Base-by-base conservation (phyloP, 2,797 vertebrate species). In the Carcharodon carcharias region DNA sequence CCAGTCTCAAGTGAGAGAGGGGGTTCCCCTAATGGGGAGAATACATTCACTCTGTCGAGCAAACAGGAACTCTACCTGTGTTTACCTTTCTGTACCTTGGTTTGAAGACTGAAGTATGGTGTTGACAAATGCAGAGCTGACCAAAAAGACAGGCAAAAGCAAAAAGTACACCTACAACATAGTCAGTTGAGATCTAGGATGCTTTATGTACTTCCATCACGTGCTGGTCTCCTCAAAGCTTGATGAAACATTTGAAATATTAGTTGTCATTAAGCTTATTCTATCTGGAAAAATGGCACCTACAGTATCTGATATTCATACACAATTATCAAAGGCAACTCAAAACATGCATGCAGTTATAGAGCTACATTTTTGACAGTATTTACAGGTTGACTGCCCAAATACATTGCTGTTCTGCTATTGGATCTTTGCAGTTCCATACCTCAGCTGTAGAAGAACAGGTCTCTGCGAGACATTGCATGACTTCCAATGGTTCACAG, bases 391-490 rank as follows among this genome's bases (percentile, higher is more conserved):
- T 65, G 11, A 45, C 9, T 93, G 14, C 16, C 58, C 16, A n/a
- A 92, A 63, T 61, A 61, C 7, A 35, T n/a, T 92, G 40, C 6
- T 93, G n/a, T 23, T 92, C 35, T 63, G 63, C 31, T 85, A 85
- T 23, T 50, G 82, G 16, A 11, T 93, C 6, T 67, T 21, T 58
- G 50, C 69, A 77, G 94, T 95, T 58, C 28, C 50, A 73, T 95
- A 95, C 94, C 94, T 95, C 69, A 9, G 50, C 50, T 73, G 71
- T 77, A n/a, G 45, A 77, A 73, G 69, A 18, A 71, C 94, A 95
- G 45, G 50, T 71, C 54, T 95, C 94, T 40, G 94, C 26, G 58
- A 35, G 50, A 58, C 94, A 95, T 31, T 95, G 69, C 91, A 93
- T 93, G 31, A 95, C 94, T 50, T 73, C 69, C 16, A 95, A 12